Evolutionary conservation across 2,888 invertebrate genomes (phyloP).

Genomic region (Nipponacmea schrenckii): DNA sequence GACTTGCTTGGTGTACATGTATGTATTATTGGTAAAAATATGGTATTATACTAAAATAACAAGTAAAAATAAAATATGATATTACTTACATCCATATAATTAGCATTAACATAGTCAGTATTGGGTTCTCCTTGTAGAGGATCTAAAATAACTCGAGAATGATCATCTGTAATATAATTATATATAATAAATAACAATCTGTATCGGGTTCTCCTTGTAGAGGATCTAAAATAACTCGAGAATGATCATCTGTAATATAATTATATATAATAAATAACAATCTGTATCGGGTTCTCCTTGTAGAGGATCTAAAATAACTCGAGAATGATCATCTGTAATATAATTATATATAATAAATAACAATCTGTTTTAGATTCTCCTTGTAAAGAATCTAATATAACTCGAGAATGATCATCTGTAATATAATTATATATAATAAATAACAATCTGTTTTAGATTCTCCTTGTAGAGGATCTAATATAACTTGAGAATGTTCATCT

Average conservation of each 20-base stretch:
- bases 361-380: constrained; percentile 55
- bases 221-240: constrained; percentile 54
- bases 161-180: constrained; percentile 51
- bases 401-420: constrained; percentile 62
- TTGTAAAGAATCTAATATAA: constrained; percentile 48
- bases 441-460: constrained; percentile 57
- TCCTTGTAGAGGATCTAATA: constrained; percentile 48
- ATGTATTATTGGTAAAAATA: no score
- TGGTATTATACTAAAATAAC: background rate
- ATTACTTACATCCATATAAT: constrained; percentile 58
- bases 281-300: constrained; percentile 55
- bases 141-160: constrained; percentile 57
- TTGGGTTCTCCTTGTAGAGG: constrained; percentile 49
- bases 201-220: constrained; percentile 52
- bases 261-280: constrained; percentile 33
- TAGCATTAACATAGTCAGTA: constrained; percentile 61
- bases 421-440: background rate
- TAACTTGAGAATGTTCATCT: constrained; percentile 63
- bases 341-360: constrained; percentile 30
- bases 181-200: constrained; percentile 45
- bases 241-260: constrained; percentile 56
- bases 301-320: constrained; percentile 53
- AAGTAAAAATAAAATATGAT: background rate
- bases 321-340: constrained; percentile 59
- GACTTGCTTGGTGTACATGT: no score